Evolutionary conservation across 2,113 vertebrate genomes (phyloP), one percentile per base, ranked within the genome.

Genomic region (Saguinus midas): DNA sequence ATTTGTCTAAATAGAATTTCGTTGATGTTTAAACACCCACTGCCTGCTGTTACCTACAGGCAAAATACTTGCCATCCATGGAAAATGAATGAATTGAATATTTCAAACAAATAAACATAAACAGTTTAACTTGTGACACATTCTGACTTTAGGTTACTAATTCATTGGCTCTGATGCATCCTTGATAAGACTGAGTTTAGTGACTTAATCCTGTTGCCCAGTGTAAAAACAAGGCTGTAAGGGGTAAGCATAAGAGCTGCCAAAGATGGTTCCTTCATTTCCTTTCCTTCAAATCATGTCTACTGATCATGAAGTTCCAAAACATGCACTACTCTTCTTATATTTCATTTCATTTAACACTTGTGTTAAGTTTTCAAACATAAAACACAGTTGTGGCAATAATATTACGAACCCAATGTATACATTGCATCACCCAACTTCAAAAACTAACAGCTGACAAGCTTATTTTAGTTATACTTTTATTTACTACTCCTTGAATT

Each of bases 1-100:
- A 96, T 91, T 16, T 3, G 50, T 97, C 97, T 79, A 91, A 92
- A 90, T n/a, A 97, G 58, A 94, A 96, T 83, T 91, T 88, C 16
- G 14, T 16, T 95, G 95, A 14, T 85, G 90, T 91, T 81, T 61
- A 93, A 96, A 94, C 25, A 97, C 10, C 95, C 40, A 21, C 17
- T 70, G 57, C 18, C 75, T 87, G 12, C 20, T 93, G 5, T 94
- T 96, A 79, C 35, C 55, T 94, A 94, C 45, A 93, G 72, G 55
- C 16, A 97, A 96, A 85, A 84, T 97, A 43, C 50, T 96, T 97
- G 92, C 45, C 80, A 68, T 78, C 83, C 43, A 40, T 58, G 50
- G 97, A 66, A 95, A 88, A 93, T 55, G 73, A 97, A 87, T 52
- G 20, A 88, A 88, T 61, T 87, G 9, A 52, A 64, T 17, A 23